Evolutionary conservation across 2,797 vertebrate species (phyloP), one percentile per base, ranked within the genome.

Genomic region (Cyclura pinguis): DNA sequence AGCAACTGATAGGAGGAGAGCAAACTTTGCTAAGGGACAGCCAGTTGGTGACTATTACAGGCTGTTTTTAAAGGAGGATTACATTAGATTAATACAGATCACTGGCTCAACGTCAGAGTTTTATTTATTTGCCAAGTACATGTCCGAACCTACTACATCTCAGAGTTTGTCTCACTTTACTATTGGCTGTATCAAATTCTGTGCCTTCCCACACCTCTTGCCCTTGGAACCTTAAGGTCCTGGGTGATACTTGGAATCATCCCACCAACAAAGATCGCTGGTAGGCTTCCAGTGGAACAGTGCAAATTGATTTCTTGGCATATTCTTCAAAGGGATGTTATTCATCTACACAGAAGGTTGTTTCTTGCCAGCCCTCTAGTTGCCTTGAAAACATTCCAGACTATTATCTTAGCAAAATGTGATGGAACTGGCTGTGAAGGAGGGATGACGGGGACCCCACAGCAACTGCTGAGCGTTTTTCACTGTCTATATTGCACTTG

Each of bases 11-110:
- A 80, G 22, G 47, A 27, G 16, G 85, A 16, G 69, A 67, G 47
- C 16, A 42, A 76, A 38, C 50, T 55, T n/a, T 55, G 42, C 42
- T 16, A 47, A 76, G 16, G 42, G 14, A 59, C 90, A 64, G 2
- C 27, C 93, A 94, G 93, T 90, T 96, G 94, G 93, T 92, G 42
- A 29, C 88, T 1, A 24, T 87, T 50, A 27, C 91, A 59, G 1
- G 47, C 47, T 27, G 91, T 92, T 92, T 96, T 95, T 95, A 89
- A 94, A 92, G 80, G 12, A 77, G 55, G 89, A 92, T 94, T 93
- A 93, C 0, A 18, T n/a, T 80, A 92, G 80, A 80, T 95, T 95
- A 96, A 93, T 94, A 42, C 88, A 83, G 89, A 86, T 95, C 94
- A 85, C 64, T 89, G 89, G 93, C 91, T 92, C 4, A 78, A 42